Evolutionary conservation across 1,140 invertebrate genomes (phyloP), one percentile per base, ranked within the genome.

Genomic region (Drosophila saltans): DNA sequence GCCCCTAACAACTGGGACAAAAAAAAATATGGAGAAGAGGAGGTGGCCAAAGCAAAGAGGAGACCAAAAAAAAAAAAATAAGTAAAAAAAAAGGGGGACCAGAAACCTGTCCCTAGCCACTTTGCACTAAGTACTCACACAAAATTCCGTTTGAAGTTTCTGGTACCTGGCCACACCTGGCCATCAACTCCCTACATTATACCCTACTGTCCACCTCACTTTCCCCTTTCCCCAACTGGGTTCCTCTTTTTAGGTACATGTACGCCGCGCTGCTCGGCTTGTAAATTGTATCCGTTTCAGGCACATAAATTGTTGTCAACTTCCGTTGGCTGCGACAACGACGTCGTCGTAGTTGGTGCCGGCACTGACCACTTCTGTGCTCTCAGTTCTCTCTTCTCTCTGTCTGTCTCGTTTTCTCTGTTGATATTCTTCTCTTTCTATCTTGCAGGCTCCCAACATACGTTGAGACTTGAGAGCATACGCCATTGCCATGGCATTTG

Each of bases 261-360:
- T 88, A 78, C 76, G 65, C 72, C 69, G 75, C 69, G 83, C 73
- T 69, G 83, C 73, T 69, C 63, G 81, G 74, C 85, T 90, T 84
- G 85, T 89, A 89, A 89, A 89, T 89, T 89, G 85, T 89, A 89
- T 89, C 85, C 85, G 85, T 89, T 89, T 89, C 85, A 76, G 85
- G 85, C 81, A 89, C 85, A 89, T 89, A 89, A 89, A 89, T 89
- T 89, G 85, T 89, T 89, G 85, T 89, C 85, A 89, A 90, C 85
- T 89, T 85, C 85, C 85, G 85, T 81, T 90, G 81, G 81, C 85
- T 85, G 78, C 85, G 85, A 89, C 86, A 84, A 79, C 78, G 85
- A 79, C 81, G 81, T 26, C 45, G 45, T 52, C 45, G 45, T 26
- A 21, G 45, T 52, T 16, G 45, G 45, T 52, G 45, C 78, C 78